Conservation (phyloP, 2,888 invertebrate genomes). For the Argyresthia albistria region DNA sequence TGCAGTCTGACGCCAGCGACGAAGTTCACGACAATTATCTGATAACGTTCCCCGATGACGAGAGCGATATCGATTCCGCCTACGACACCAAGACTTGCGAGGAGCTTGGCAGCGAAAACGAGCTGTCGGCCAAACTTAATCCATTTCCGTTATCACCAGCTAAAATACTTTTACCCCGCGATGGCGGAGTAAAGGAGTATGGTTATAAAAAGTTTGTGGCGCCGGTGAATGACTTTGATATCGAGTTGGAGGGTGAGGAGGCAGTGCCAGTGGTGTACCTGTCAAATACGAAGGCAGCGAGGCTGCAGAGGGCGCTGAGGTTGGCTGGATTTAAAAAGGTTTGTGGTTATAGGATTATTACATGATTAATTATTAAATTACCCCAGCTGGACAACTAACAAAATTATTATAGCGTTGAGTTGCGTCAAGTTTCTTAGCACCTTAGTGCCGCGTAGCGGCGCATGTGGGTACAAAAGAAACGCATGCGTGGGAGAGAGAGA, state of each 20-base stretch:
- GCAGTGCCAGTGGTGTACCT: slow-evolving; percentile 62
- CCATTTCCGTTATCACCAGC: slow-evolving; percentile 16
- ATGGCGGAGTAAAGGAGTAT: slow-evolving; percentile 44
- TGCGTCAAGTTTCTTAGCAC: no score
- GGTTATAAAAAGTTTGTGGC: slow-evolving; percentile 55
- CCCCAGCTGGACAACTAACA: no score
- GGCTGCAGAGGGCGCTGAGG: slow-evolving; percentile 66
- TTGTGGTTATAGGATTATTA: slow-evolving; percentile 15
- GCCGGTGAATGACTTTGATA: slow-evolving; percentile 61
- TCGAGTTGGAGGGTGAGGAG: slow-evolving; percentile 51
- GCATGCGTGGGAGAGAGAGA: no score
- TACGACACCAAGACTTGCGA: slow-evolving; percentile 18
- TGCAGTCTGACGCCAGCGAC: slow-evolving; percentile 31
- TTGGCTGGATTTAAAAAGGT: slow-evolving; percentile 74
- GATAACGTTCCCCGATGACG: slow-evolving; percentile 43
- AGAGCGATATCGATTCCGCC: slow-evolving; percentile 29
- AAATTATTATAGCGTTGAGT: no score
- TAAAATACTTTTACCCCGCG: slow-evolving; percentile 35
- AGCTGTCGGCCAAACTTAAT: slow-evolving; percentile 28
- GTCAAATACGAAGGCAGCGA: slow-evolving; percentile 63
- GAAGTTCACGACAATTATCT: slow-evolving; percentile 39
- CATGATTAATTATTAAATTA: no score
- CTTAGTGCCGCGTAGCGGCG: no score
- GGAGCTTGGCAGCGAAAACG: slow-evolving; percentile 13
- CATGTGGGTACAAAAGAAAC: no score